Evolutionary conservation across 2,797 vertebrate species (phyloP), one percentile per base, ranked within the genome.

Genomic region (Dendrocincla tyrannina): DNA sequence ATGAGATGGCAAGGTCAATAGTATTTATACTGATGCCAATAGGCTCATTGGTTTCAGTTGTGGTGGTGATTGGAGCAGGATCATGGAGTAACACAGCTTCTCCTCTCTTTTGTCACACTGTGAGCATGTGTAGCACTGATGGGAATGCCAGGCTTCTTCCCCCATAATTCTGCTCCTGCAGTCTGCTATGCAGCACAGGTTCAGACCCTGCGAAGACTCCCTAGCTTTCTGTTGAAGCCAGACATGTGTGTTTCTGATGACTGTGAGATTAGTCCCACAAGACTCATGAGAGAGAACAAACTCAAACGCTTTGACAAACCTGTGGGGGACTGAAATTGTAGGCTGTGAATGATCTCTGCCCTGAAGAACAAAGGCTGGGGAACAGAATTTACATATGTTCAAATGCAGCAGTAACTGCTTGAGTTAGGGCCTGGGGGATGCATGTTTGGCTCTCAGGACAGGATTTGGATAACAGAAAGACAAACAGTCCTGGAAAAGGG

Each of bases 171-270:
- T 23, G 23, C 22, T 60, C 15, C 41, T 24, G 67, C 55, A 41
- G 20, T 68, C 47, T 44, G 33, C 52, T 27, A 7, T 5, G 30
- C 59, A 42, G 6, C 16, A 32, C 20, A 14, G 53, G 13, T 17
- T 24, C 27, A 11, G 42, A 49, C 7, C 5, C 69, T 55, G 59
- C 50, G n/a, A 60, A 2, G 4, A 3, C 11, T 0, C 5, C 18
- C 39, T 4, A 13, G 15, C 9, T 42, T 30, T 60, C 32, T 13
- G 14, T 0, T 6, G 63, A 20, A 63, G 35, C 10, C n/a, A 23
- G 30, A 33, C 8, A 1, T 1, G 5, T 0, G 1, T 3, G 1
- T 0, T 80, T 33, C 27, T 0, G 0, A 2, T 0, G 20, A 35
- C n/a, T 2, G 2, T 4, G 58, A 20, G 20, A 30, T 41, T 5